Base-by-base conservation (phyloP, 2,797 vertebrate species). In the Sebastes reedi region DNA sequence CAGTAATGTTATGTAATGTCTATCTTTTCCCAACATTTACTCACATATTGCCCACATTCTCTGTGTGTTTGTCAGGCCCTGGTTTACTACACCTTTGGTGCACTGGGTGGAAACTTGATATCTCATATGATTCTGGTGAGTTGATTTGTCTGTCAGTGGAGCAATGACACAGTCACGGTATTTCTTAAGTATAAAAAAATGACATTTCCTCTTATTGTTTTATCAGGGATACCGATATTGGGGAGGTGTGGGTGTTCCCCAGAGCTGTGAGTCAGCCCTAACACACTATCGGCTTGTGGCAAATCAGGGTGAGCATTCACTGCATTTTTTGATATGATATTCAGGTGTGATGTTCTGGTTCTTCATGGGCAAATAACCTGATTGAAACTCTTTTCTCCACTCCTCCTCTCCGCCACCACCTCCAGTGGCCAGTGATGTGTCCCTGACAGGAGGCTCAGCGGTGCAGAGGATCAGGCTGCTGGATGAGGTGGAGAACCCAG, bases 101-200 rank as follows among this genome's bases (percentile, higher is more conserved):
- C 99, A 56, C 95, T 99, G 77, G 99, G 99, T 80, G 99, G 99
- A 90, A 99, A 99, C 92, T 85, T 98, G 72, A 93, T 99, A 0
- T 97, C 98, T 22, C 98, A 99, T 74, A 99, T 99, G 98, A 96
- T 99, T 94, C 95, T 99, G 96, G 99, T 99, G 93, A 96, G 96
- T 95, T 75, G 10, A 83, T 59, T 62, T 32, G 4, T 50, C 12
- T 54, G 16, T 75, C 20, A 24, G 24, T 27, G 2, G 22, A 78
- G 58, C 16, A 50, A 3, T 64, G 7, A 50, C n/a, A 3, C 6
- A 10, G 11, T 25, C 10, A 2, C 2, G 1, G 42, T 36, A 1
- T 32, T 65, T 75, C 3, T 25, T 2, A 66, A 68, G 61, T 72
- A 52, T 65, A 27, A 58, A 59, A 24, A 24, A 25, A 22, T 74